phyloP scores from a whole-genome alignment of 2,797 vertebrate species.

The Liparis tanakae region DNA sequence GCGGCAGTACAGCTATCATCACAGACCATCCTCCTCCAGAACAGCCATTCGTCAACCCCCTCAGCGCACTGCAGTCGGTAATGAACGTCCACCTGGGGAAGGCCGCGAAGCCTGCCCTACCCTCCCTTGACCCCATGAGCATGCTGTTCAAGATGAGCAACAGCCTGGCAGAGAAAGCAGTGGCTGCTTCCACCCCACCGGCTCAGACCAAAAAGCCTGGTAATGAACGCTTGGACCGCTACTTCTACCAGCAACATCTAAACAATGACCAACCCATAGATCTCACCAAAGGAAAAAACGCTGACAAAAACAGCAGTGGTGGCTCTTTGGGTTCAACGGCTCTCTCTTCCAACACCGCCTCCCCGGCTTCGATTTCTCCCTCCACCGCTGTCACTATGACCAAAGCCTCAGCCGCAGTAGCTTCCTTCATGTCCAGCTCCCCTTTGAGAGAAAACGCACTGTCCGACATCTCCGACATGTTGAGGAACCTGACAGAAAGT shows the following conservation, averaged over 20 bases:
- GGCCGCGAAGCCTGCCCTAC: slow-evolving; percentile 95
- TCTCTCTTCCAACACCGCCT: slow-evolving; percentile 91
- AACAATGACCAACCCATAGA: slow-evolving; percentile 95
- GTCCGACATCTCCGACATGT: slow-evolving; percentile 99
- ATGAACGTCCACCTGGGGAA: slow-evolving; percentile 99
- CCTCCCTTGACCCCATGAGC: slow-evolving; percentile 97
- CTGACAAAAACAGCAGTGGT: slow-evolving; percentile 89
- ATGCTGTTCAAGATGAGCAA: slow-evolving; percentile 99
- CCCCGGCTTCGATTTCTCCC: slow-evolving; percentile 93
- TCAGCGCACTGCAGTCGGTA: slow-evolving; percentile 97
- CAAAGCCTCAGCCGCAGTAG: slow-evolving; percentile 96
- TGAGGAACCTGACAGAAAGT: slow-evolving; percentile 98
- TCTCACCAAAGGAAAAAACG: slow-evolving; percentile 97
- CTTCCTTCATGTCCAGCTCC: slow-evolving; percentile 96
- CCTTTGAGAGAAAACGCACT: slow-evolving; percentile 98
- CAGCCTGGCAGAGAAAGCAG: slow-evolving; percentile 96
- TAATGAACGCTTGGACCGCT: slow-evolving; percentile 93
- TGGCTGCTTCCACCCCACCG: slow-evolving; percentile 91
- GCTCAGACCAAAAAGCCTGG: slow-evolving; percentile 92
- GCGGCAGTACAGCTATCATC: slow-evolving; percentile 95
- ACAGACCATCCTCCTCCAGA: slow-evolving; percentile 96
- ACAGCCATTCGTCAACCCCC: slow-evolving; percentile 97
- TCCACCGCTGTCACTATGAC: slow-evolving; percentile 91
- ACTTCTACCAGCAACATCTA: slow-evolving; percentile 90
- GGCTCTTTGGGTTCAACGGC: slow-evolving; percentile 91